These are phyloP conservation scores for Mormyrus hasselquistii DNA, from an alignment of 2,797 vertebrate species.

Conservation along the genomic window DNA sequence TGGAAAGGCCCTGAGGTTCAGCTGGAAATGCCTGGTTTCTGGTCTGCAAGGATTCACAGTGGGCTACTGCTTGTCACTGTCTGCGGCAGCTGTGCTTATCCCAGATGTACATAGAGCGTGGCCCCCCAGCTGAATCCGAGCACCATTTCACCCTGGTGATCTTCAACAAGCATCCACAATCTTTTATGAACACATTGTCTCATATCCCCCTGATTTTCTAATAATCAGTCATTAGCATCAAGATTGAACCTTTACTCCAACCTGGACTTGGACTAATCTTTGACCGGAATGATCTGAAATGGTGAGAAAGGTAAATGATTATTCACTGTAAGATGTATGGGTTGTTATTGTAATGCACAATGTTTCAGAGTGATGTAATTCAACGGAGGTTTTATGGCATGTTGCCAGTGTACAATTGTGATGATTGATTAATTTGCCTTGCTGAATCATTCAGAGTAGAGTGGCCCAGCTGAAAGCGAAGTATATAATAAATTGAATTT, in stretches of 20 bases:
- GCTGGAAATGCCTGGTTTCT: conserved; percentile 79
- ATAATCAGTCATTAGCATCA: neutral
- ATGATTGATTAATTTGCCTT: neutral
- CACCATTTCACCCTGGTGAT: neutral
- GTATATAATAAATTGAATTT: neutral
- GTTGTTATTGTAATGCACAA: neutral
- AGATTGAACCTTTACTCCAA: neutral
- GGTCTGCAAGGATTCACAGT: conserved; percentile 79
- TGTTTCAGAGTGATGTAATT: neutral
- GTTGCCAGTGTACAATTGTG: neutral
- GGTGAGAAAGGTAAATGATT: neutral
- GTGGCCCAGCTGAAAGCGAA: neutral
- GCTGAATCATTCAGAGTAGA: neutral
- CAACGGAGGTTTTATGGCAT: neutral
- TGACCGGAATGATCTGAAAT: neutral
- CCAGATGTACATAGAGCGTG: conserved; percentile 52
- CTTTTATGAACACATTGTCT: neutral
- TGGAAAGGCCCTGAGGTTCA: conserved; percentile 72
- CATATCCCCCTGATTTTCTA: neutral
- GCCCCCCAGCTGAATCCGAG: neutral
- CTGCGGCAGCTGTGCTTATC: conserved; percentile 61
- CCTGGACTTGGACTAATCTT: neutral
- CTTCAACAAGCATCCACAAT: neutral
- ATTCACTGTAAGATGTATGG: neutral
- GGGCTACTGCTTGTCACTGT: conserved; percentile 71